Base-by-base conservation (phyloP, 2,113 vertebrate species). In the Chiloscyllium plagiosum region DNA sequence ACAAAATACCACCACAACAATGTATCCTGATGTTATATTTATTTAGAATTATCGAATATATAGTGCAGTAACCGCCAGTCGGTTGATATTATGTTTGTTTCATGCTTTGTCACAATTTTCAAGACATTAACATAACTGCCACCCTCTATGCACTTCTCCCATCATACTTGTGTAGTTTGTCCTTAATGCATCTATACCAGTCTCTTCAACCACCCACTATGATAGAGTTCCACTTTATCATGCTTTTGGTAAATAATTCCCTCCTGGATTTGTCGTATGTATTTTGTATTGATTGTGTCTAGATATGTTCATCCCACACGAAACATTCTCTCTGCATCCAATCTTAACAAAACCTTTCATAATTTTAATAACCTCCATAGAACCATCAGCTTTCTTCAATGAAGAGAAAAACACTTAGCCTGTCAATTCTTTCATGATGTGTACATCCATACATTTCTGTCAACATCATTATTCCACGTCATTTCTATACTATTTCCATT, bases 1-100 rank as follows among this genome's bases (percentile, higher is more conserved):
- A 66, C 89, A 92, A 92, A 92, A 92, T 92, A 66, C 33, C 33
- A 65, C n/a, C 80, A 83, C 80, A 83, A 83, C 65, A 15, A 65
- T 8, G 52, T n/a, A 33, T 19, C 33, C 33, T 66, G 89, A 61
- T 15, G 66, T 37, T 61, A n/a, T 65, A 52, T 52, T 52, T 87
- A 87, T 87, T 87, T 52, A 7, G 85, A 52, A 52, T 87, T 87
- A 52, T 87, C 56, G 8, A 61, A 61, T 12, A n/a, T 76, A 76
- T 33, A 76, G 26, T 2, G 33, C 26, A 76, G 70, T 29, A 76
- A 76, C 29, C 29, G 4, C 72, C 69, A 2, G 24, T 70, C 5
- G 1, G 72, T 33, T 76, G 72, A 29, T 76, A 8, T 76, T 76
- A 76, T 10, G 72, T 33, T 76, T 29, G 0, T 33, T 8, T 76